Base-by-base conservation (phyloP, 2,888 invertebrate genomes). In the Tachina grossa region DNA sequence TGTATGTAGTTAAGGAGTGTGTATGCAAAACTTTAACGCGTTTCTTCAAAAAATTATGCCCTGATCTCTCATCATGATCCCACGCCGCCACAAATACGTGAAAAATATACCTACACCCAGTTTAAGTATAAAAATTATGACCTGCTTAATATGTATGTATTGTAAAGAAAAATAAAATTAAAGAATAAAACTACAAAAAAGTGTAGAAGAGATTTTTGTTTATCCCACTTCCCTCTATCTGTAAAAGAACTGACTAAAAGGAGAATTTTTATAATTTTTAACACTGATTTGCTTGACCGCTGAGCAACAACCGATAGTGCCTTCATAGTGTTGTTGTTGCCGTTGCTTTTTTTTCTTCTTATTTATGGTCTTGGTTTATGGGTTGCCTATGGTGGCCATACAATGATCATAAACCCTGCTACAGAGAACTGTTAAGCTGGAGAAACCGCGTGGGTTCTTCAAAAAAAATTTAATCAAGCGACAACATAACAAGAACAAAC, bases 401-500 rank as follows among this genome's bases (percentile, higher is more conserved):
- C 71, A 53, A 61, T 66, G 49, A 66, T 76, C 68, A 76, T 51
- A 41, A 31, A 61, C n/a, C 14, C 19, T 59, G 49, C 66, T 19
- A 19, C 9, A 72, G 19, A 41, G 22, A 51, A 49, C 41, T 65
- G 53, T 75, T 45, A 53, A 75, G 55, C 47, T 68, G 39, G 16
- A 49, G 31, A 78, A 82, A 79, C 82, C 82, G 78, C 85, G 85
- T 85, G 85, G 85, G 85, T 82, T 85, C 82, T 75, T 49, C 22
- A 69, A 69, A 51, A 47, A 19, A 41, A 66, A 68, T n/a, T 31
- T 31, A 79, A 65, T 72, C 69, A 45, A 79, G 53, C 61, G 14
- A 53, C 45, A 79, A 63, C 57, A 57, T 49, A 49, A 69, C 61
- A 69, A 61, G 1, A 49, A 14, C 5, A 31, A 31, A 31, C 31